A percentile compares a stretch with the other conserved stretches of the same genome.
Conservation (phyloP, 2,888 invertebrate species). For the Petrolisthes manimaculis region DNA sequence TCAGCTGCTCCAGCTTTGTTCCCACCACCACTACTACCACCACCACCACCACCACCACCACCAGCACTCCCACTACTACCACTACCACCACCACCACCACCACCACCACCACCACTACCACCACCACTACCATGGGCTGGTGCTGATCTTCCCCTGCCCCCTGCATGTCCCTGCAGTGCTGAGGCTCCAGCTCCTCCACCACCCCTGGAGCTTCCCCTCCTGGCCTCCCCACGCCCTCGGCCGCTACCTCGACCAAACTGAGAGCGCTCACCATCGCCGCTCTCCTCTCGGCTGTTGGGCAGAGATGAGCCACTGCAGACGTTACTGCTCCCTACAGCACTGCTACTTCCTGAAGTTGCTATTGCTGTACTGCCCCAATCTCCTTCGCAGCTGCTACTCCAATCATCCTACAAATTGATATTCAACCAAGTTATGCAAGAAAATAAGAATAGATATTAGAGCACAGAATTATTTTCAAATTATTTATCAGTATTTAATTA, state of each 20-base stretch:
- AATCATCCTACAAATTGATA: constrained; percentile 44
- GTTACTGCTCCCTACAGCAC: constrained; percentile 31
- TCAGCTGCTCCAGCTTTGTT: constrained; percentile 17
- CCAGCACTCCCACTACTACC: constrained; percentile 7
- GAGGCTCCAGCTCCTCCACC: constrained; percentile 46
- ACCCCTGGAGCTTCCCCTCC: constrained; percentile 59
- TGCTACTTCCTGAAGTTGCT: constrained; percentile 16
- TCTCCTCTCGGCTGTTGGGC: constrained; percentile 50
- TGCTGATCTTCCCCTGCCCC: constrained; percentile 51
- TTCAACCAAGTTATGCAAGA: constrained; percentile 5
- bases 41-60: constrained; percentile 21
- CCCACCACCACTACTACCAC: neutral
- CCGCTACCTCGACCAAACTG: constrained; percentile 62
- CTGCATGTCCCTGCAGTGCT: constrained; percentile 43
- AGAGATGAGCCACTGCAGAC: constrained; percentile 42
- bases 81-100: constrained; percentile 30
- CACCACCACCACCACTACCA: constrained; percentile 44
- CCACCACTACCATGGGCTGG: constrained; percentile 37
- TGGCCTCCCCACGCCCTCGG: constrained; percentile 58
- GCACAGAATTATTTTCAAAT: neutral
- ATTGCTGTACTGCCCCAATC: constrained; percentile 31
- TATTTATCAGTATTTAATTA: too few relatives aligned
- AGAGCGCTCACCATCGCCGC: constrained; percentile 58
- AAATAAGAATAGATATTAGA: neutral
- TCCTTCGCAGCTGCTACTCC: constrained; percentile 49